Base-by-base conservation (phyloP, 2,888 invertebrate genomes). In the Cheilosia grossa region DNA sequence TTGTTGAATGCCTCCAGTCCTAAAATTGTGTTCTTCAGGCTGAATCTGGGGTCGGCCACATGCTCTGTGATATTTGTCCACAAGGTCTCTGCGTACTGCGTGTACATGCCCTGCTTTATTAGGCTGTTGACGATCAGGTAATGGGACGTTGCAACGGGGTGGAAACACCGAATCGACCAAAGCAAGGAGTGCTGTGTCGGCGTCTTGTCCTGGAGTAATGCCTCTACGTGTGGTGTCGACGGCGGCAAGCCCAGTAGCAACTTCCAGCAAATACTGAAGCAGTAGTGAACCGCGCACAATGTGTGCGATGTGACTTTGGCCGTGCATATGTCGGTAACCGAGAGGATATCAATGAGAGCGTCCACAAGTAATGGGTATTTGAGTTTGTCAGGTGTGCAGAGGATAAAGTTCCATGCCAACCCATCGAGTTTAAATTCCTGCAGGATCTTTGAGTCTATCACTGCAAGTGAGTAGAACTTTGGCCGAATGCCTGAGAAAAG, bases 371-470 rank as follows among this genome's bases (percentile, higher is more conserved):
- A 91, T 0, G 97, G 96, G 92, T 98, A 98, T 89, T 97, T 96
- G 66, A 98, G 93, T 92, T 97, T 97, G 90, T 98, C 98, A 0
- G 97, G 96, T 1, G 97, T 98, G 64, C 98, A 98, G 82, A 98
- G 93, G 78, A 98, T 96, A 90, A 98, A 98, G 93, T 98, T 98
- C 92, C 97, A 97, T 2, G 98, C 98, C 70, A 97, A 91, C 3
- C 97, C 97, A 92, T 99, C 98, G 75, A 98, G 93, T 91, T 98
- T 98, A 0, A 98, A 98, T 54, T 96, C 96, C 89, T 98, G 98
- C 92, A 95, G 93, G 87, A 89, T 82, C 30, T 89, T 88, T 9
- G 87, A 75, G 79, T 98, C 98, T 6, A 96, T 93, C 69, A 95
- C 95, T 13, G 97, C 96, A 30, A 99, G 93, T 24, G 97, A 96